Base-by-base conservation (phyloP, 2,888 invertebrate species). In the Osmoderma eremita region DNA sequence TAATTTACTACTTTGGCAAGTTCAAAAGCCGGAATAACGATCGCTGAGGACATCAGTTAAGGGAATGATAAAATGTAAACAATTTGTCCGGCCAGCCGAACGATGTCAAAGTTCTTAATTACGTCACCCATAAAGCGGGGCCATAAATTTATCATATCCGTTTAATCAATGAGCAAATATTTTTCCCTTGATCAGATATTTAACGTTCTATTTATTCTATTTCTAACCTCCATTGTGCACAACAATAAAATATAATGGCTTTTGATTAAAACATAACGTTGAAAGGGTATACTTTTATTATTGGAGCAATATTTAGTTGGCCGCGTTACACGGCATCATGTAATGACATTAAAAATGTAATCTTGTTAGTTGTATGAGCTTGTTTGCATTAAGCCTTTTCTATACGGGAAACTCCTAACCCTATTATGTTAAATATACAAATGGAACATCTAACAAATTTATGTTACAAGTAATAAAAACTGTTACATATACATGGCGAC, bases 101-200 rank as follows among this genome's bases (percentile, higher is more conserved):
- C 20, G 30, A 61, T 61, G 56, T 48, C 30, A 45, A 51, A 53
- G 61, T 62, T 62, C 49, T 68, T 68, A 68, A 68, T 68, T 68
- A 64, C 61, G 50, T 51, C 42, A 63, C 69, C 67, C 72, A 70
- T 76, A 76, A 77, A 76, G 76, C 70, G 63, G 41, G 65, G 74
- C 71, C 69, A 67, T 74, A 75, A 75, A 75, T 70, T 75, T 73
- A 73, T 75, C 74, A 73, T 74, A 73, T 73, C 71, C 65, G 69
- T 73, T 73, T 76, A 75, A 76, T 77, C 75, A 76, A 72, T 71
- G 71, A 67, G 70, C 72, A 75, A 75, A 77, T 75, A 75, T 75
- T 71, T 71, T 71, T 42, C 68, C 70, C 74, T 71, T 73, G 74
- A 74, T 73, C 74, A 73, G 71, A 71, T 70, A 70, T 77, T 77